Base-by-base conservation (phyloP, 2,888 invertebrate genomes). In the Anodontia alba region DNA sequence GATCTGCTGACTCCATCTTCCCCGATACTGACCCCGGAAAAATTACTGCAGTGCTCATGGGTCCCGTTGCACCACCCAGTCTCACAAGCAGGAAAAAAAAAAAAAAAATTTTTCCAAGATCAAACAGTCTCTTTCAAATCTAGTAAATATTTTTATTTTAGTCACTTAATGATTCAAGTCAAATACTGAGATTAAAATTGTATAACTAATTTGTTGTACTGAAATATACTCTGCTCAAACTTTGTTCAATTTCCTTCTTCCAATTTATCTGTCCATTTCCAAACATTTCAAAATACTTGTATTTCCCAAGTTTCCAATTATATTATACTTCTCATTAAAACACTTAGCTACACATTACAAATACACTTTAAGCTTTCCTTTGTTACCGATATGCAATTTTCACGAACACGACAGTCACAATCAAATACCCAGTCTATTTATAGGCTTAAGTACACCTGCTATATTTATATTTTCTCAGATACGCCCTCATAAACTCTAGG, bases 391-490 rank as follows among this genome's bases (percentile, higher is more conserved):
- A 62, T 62, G 7, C 62, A 62, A 62, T 62, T n/a, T 62, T 8
- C 23, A 26, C 26, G 5, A 54, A 2, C 7, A 54, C n/a, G 33
- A 31, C 17, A 33, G 62, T 62, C 62, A 31, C 62, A 33, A 62
- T 12, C 29, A 31, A 62, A 62, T 62, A 62, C 62, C 17, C 62
- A 33, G 33, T 62, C 62, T 62, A 62, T 62, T 62, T 62, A 62
- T 62, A 62, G 62, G 62, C 33, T 20, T 17, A 62, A 62, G 62
- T 62, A 62, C 62, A 26, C 7, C 15, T 8, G 23, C 54, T 54
- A 54, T 54, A 54, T 54, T 54, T 54, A 26, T 10, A 33, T 62
- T 62, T 62, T 62, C 62, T 33, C 62, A 62, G 62, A 33, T 62
- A 62, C 62, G 62, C 62, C 62, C 62, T 62, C 62, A 62, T 62